Evolutionary conservation across 2,113 vertebrate genomes (phyloP).

Genomic region (Festucalex cinctus): DNA sequence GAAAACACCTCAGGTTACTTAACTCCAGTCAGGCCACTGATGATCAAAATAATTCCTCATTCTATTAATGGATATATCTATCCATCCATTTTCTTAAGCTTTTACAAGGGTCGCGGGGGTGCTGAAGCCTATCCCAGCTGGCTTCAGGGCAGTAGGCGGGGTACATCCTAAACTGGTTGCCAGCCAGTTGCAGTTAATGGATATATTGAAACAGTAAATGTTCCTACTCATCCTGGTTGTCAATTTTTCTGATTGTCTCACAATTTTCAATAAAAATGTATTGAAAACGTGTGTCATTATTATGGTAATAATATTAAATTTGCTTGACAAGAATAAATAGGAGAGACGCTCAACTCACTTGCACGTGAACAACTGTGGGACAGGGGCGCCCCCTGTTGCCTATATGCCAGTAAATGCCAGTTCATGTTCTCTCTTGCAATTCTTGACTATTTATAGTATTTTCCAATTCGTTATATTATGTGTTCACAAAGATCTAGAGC

Average conservation of each 20-base stretch:
- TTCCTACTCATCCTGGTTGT: constrained; percentile 86
- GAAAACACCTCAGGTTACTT: constrained; percentile 91
- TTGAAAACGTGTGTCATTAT: constrained; percentile 45
- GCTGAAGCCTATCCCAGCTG: too few relatives aligned
- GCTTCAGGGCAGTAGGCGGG: too few relatives aligned
- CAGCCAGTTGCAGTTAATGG: too few relatives aligned
- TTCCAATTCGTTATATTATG: too few relatives aligned
- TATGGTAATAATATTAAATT: not conserved
- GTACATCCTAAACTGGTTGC: too few relatives aligned
- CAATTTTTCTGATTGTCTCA: constrained; percentile 81
- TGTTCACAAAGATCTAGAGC: too few relatives aligned
- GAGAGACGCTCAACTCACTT: not conserved
- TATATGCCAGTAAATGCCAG: not conserved
- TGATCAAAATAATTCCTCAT: constrained; percentile 67
- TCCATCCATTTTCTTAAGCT: too few relatives aligned
- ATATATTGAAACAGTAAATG: constrained; percentile 73
- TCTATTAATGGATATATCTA: constrained; percentile 44
- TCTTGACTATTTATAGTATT: too few relatives aligned
- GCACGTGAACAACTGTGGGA: constrained; percentile 3
- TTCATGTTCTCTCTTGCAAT: too few relatives aligned
- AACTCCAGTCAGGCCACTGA: constrained; percentile 76
- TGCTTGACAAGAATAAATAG: not conserved
- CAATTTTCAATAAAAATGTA: constrained; percentile 80
- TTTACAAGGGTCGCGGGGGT: too few relatives aligned
- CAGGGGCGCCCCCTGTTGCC: constrained; percentile 63